phyloP scores from a whole-genome alignment of 2,888 invertebrate genomes.

The Parnassius apollo region DNA sequence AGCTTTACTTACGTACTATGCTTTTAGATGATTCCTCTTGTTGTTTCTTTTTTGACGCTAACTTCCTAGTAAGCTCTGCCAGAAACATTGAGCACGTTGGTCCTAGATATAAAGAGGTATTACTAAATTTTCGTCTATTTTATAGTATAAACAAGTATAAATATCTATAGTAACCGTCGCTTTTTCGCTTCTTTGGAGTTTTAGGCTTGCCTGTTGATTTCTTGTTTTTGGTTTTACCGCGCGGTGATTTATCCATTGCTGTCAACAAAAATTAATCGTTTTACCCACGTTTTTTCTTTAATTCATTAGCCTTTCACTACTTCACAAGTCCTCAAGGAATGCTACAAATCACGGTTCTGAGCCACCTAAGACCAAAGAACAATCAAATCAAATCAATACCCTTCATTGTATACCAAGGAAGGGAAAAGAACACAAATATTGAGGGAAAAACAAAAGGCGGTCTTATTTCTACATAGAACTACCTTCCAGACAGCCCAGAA shows the following conservation, averaged over 20 bases:
- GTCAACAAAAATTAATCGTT: slow-evolving; percentile 26
- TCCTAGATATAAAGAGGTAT: slow-evolving; percentile 40
- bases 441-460: no score
- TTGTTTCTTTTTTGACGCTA: slow-evolving; percentile 54
- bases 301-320: no score
- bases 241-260: slow-evolving; percentile 61
- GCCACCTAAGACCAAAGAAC: no score
- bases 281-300: no score
- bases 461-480: no score
- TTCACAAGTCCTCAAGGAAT: no score
- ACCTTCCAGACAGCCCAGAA: no score
- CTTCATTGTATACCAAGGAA: no score
- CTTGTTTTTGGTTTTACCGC: slow-evolving; percentile 60
- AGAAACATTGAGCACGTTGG: slow-evolving; percentile 71
- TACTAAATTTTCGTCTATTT: slow-evolving; percentile 1
- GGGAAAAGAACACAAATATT: no score
- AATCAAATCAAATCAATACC: no score
- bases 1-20: slow-evolving; percentile 59
- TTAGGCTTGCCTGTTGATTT: slow-evolving; percentile 56
- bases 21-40: slow-evolving; percentile 53
- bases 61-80: slow-evolving; percentile 59
- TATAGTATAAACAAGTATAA: background rate
- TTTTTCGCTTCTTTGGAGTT: slow-evolving; percentile 60
- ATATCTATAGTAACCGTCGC: slow-evolving; percentile 47
- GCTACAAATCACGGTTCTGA: no score